These are phyloP conservation scores for Catagonus wagneri DNA, from an alignment of 2,113 vertebrate genomes.

Conservation along the genomic window DNA sequence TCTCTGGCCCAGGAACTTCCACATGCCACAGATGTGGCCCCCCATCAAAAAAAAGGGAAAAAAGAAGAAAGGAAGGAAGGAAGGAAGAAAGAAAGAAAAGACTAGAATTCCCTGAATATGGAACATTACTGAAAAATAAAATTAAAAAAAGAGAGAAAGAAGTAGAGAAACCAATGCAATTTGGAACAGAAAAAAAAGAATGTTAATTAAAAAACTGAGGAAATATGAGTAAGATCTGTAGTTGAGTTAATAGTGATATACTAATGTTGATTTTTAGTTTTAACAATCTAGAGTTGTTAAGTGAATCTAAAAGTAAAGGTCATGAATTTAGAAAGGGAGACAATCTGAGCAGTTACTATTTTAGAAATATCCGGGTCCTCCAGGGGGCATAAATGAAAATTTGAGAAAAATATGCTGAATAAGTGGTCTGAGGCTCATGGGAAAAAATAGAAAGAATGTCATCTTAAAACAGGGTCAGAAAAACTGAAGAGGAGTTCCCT, in stretches of 20 bases:
- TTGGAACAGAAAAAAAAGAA: not conserved
- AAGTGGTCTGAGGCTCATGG: not conserved
- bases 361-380: not conserved
- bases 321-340: not conserved
- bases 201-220: not conserved
- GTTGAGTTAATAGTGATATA: not conserved
- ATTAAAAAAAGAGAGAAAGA: no score
- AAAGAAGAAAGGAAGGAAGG: no score
- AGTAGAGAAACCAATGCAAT: no score
- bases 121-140: no score
- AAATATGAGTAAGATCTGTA: not conserved
- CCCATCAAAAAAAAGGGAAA: no score
- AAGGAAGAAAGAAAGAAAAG: no score
- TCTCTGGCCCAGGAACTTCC: no score
- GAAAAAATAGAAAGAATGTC: not conserved
- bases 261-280: not conserved
- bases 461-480: not conserved
- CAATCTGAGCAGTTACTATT: not conserved
- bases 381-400: not conserved
- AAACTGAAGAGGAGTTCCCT: not conserved
- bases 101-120: no score
- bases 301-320: not conserved
- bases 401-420: constrained; percentile 12
- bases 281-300: not conserved
- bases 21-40: no score